Evolutionary conservation across 2,113 vertebrate genomes (phyloP).

Genomic region (crab-eating macaque (Macaca fascicularis)): T2T-MFA8v1.1 NC_088375.1:168575501-168576000

Average conservation of each 20-base stretch:
- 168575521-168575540: not conserved
- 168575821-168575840: not conserved
- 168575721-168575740: not conserved
- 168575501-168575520: not conserved
- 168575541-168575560: not conserved
- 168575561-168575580: not conserved
- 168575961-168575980: not conserved
- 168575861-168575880: not conserved
- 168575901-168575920: not conserved
- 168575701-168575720: not conserved
- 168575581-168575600: not conserved
- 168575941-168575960: no score
- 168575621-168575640: not conserved
- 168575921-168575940: not conserved
- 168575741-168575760: not conserved
- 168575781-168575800: not conserved
- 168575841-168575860: not conserved
- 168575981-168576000: not conserved
- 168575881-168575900: no score
- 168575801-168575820: not conserved
- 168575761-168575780: not conserved
- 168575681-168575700: not conserved
- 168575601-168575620: not conserved
- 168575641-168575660: not conserved
- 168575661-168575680: slow-evolving; percentile 15